Evolutionary conservation across 2,888 invertebrate species (phyloP), one percentile per base, ranked within the genome.

Genomic region (Mythimna albipuncta): DNA sequence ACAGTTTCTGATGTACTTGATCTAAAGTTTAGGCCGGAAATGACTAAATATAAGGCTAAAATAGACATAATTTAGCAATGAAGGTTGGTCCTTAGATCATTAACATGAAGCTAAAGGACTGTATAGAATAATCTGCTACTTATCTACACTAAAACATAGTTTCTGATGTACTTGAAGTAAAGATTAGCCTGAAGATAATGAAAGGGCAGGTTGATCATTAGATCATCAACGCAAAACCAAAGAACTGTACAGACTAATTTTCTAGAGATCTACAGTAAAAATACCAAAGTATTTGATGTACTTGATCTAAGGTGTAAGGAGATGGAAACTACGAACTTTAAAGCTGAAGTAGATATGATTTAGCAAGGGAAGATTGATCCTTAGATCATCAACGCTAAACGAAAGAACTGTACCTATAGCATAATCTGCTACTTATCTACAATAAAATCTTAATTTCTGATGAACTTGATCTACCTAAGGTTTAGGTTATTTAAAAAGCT

Each of bases 1-100:
- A n/a, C 21, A 41, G 26, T 6, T 38, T 55, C 7, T 16, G 62
- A 63, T 59, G 65, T 55, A 65, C 35, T 55, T 52, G 38, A 66
- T 21, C 62, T 71, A 62, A 72, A 32, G 38, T 74, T 57, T 64
- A 21, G 52, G 21, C 61, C 63, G n/a, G 69, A 74, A 74, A 71
- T 11, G n/a, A 47, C 10, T 63, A 55, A 55, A 26, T 11, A 44
- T 44, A 61, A 61, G 62, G 62, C 68, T 75, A 62, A 58, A 16
- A 21, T 26, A 54, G n/a, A 55, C 21, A 44, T 69, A 35, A 50
- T 54, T 52, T 50, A 32, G 32, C 59, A 59, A 57, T 38, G 19
- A 67, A 72, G 75, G 69, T 69, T 67, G 19, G 35, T 19, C 21
- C 10, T 57, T 21, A 47, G 19, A 70, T 72, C 50, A 44, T 38